Percentiles rank a stretch among this genome's conserved stretches.
Conservation (phyloP, 2,797 vertebrate genomes). For the Macropus fuliginosus region DNA sequence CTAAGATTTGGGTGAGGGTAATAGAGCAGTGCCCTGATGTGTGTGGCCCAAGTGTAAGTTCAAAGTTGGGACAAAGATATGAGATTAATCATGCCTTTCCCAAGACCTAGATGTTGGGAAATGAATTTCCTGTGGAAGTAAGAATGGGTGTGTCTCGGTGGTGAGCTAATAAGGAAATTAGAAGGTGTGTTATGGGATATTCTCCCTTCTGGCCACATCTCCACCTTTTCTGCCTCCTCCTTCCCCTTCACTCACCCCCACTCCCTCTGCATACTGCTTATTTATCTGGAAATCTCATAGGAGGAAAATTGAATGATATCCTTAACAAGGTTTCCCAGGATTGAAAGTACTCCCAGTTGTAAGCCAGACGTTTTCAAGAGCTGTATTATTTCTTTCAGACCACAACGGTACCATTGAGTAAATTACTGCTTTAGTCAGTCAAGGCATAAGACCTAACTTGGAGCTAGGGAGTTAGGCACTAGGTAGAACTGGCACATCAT, state of each 20-base stretch:
- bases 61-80: not conserved
- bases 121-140: constrained; percentile 38
- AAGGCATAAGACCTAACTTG: constrained; percentile 43
- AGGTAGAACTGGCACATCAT: not conserved
- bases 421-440: constrained; percentile 58
- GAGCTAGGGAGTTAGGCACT: constrained; percentile 15
- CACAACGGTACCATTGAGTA: constrained; percentile 55
- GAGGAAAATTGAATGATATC: constrained; percentile 25
- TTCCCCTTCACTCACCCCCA: not conserved
- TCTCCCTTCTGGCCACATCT: not conserved
- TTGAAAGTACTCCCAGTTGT: constrained; percentile 12
- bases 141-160: not conserved
- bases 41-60: not conserved
- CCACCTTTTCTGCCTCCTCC: not conserved
- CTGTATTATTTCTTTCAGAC: constrained; percentile 34
- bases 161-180: constrained; percentile 18
- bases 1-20: not conserved
- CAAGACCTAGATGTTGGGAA: not conserved
- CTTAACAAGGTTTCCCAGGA: not conserved
- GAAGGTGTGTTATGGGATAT: not conserved
- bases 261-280: not conserved
- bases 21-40: not conserved
- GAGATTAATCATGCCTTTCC: not conserved
- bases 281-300: constrained; percentile 51
- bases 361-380: constrained; percentile 35